Conservation (phyloP, 2,113 vertebrate genomes). For the Fukomys damarensis region DNA sequence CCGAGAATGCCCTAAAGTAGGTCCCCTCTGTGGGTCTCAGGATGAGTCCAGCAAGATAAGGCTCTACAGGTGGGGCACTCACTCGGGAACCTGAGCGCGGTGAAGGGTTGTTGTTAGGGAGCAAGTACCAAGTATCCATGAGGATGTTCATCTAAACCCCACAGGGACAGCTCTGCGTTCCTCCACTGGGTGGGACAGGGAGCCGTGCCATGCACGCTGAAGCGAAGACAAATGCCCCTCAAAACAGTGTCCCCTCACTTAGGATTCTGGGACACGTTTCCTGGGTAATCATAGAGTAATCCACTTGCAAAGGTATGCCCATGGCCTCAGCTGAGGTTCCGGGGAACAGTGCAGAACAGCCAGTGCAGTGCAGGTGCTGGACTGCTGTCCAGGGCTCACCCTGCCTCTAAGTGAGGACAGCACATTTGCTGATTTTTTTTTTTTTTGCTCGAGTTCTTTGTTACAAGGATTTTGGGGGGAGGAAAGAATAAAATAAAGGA, state of each 20-base stretch:
- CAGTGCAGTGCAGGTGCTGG: too few relatives aligned
- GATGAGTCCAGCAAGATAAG: not conserved
- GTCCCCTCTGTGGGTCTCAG: not conserved
- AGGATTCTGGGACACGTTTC: slow-evolving; percentile 41
- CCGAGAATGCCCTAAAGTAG: not conserved
- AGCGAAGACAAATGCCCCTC: not conserved
- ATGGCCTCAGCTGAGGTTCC: not conserved
- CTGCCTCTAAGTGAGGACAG: not conserved
- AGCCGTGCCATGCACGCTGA: not conserved
- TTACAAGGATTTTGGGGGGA: not conserved
- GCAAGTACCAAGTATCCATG: not conserved
- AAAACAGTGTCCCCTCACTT: not conserved
- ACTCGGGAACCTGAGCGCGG: not conserved
- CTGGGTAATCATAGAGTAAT: slow-evolving; percentile 30
- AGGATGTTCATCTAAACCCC: not conserved
- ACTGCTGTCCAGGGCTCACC: not conserved
- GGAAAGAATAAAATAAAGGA: slow-evolving; percentile 21
- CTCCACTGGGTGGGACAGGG: not conserved
- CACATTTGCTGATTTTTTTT: not conserved
- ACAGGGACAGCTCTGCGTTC: not conserved
- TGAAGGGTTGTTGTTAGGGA: not conserved
- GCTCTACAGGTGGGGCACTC: not conserved
- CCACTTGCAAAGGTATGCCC: not conserved
- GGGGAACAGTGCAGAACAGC: not conserved
- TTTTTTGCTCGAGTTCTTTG: not conserved